Conservation (phyloP, 2,797 vertebrate species). For the Glyptemys insculpta region DNA sequence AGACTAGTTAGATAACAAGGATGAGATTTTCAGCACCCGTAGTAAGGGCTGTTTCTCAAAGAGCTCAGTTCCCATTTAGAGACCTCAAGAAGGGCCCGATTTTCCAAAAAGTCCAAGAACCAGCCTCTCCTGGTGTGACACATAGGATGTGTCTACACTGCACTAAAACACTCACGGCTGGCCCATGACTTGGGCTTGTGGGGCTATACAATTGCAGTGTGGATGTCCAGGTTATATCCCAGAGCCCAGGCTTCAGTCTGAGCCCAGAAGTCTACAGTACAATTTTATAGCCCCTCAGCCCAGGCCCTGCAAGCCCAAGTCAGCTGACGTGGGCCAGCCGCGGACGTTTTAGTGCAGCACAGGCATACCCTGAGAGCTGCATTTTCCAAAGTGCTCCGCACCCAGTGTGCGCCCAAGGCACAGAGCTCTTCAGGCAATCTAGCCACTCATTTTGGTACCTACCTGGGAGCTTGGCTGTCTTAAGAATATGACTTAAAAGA, state of each 20-base stretch:
- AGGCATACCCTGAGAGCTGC: neutral
- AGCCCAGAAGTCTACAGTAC: neutral
- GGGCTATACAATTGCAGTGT: neutral
- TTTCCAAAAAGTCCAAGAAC: neutral
- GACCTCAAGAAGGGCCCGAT: neutral
- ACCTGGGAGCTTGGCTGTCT: neutral
- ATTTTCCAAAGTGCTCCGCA: neutral
- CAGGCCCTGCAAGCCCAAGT: neutral
- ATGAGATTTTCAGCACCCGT: rapidly evolving
- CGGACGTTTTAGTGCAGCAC: neutral
- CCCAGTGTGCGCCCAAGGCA: neutral
- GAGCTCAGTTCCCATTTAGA: rapidly evolving
- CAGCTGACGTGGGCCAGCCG: neutral
- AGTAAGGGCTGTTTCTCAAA: neutral
- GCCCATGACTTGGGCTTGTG: no score
- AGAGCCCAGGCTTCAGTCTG: neutral
- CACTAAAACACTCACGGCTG: no score
- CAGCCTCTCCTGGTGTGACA: neutral
- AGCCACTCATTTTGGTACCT: neutral
- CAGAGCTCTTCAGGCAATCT: neutral
- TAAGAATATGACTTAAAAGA: neutral
- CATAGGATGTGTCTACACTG: no score
- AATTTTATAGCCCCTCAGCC: neutral
- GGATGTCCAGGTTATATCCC: neutral
- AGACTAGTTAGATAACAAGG: neutral